phyloP scores from a whole-genome alignment of 2,888 invertebrate genomes.

The Tetragonisca angustula region DNA sequence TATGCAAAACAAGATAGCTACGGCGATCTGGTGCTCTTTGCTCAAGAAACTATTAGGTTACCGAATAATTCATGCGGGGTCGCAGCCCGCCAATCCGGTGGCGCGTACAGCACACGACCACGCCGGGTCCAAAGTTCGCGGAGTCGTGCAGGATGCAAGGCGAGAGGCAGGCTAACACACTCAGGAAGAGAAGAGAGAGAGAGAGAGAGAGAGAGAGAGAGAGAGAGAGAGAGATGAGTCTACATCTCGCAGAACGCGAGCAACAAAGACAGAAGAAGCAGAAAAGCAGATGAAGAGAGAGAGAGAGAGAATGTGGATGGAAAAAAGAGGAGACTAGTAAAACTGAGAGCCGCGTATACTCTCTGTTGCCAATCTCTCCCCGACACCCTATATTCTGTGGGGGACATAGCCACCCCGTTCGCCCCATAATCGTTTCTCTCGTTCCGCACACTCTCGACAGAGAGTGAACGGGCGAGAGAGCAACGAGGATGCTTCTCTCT shows the following conservation, averaged over 20 bases:
- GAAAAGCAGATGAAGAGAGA: constrained; percentile 5
- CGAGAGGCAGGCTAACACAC: constrained; percentile 33
- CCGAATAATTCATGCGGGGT: constrained; percentile 74
- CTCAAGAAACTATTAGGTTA: constrained; percentile 73
- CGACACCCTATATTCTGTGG: constrained; percentile 73
- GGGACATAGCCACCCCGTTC: constrained; percentile 74
- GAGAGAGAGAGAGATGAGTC: neutral
- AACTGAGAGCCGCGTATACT: constrained; percentile 63
- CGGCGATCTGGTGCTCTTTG: constrained; percentile 65
- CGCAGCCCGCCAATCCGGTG: constrained; percentile 69
- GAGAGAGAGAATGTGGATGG: constrained; percentile 19
- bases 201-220: neutral
- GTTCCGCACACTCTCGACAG: constrained; percentile 60
- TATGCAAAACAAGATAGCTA: constrained; percentile 56
- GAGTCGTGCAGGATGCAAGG: constrained; percentile 61
- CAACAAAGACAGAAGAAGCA: constrained; percentile 18
- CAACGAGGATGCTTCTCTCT: neutral
- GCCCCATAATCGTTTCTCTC: constrained; percentile 76
- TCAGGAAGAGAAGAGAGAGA: neutral
- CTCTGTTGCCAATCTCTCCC: constrained; percentile 77
- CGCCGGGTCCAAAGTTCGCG: constrained; percentile 66
- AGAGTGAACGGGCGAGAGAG: constrained; percentile 6
- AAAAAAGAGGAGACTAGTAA: constrained; percentile 50
- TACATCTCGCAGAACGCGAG: neutral
- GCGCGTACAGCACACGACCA: constrained; percentile 59